Evolutionary conservation across 2,888 invertebrate genomes (phyloP).

Genomic region (Crossocerus cetratus): DNA sequence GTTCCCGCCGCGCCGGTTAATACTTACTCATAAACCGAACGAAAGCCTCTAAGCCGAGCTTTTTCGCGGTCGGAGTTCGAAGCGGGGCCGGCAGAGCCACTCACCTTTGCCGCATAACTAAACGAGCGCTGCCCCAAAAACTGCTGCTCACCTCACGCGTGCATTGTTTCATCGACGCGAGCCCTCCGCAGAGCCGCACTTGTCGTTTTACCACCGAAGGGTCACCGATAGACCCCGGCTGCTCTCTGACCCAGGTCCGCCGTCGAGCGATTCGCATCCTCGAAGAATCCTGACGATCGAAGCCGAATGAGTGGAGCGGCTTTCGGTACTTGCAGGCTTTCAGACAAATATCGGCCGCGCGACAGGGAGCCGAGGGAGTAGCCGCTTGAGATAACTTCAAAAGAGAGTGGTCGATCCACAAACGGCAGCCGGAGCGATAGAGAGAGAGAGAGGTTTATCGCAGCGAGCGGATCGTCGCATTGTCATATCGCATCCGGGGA

Average conservation of each 20-base stretch:
- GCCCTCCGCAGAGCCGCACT: too few species aligned
- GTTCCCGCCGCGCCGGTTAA: neutral
- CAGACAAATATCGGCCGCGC: neutral
- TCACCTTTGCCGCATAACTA: neutral
- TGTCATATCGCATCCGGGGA: constrained; percentile 8
- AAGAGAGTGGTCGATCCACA: neutral
- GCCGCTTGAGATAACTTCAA: neutral
- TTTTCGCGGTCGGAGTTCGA: neutral
- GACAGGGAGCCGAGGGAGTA: constrained; percentile 18
- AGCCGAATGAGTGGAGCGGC: too few species aligned
- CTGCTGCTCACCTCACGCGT: too few species aligned
- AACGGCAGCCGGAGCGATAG: neutral
- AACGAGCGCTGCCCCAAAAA: neutral
- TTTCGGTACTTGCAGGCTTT: constrained; percentile 10
- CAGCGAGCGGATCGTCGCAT: neutral
- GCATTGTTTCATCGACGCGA: neutral
- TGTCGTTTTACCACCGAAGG: too few species aligned
- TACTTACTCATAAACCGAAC: neutral
- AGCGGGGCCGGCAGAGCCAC: neutral
- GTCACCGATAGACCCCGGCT: too few species aligned
- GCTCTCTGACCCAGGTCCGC: too few species aligned
- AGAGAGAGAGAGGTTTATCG: too few species aligned
- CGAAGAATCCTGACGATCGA: too few species aligned
- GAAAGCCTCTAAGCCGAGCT: neutral
- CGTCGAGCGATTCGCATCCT: too few species aligned